phyloP scores from a whole-genome alignment of 2,888 invertebrate genomes.

The Tipula vernalis region DNA sequence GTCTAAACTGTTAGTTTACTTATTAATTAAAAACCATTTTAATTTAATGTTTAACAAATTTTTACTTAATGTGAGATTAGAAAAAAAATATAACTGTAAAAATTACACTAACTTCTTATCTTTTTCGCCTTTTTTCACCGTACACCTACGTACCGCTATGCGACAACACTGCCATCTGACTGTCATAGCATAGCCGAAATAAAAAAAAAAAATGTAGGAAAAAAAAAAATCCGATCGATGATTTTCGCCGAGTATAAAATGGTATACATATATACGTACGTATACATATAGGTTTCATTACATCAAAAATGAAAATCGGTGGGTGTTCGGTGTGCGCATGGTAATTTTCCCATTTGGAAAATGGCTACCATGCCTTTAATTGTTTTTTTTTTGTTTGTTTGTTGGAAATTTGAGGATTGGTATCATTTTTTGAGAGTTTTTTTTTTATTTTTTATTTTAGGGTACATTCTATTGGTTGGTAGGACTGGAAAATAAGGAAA shows the following conservation, averaged over 20 bases:
- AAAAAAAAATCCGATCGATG: conserved; percentile 4
- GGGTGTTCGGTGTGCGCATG: conserved; percentile 8
- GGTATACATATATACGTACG: neutral
- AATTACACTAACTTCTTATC: neutral
- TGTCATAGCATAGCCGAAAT: neutral
- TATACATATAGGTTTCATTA: neutral
- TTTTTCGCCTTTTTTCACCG: conserved; percentile 5
- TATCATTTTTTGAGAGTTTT: neutral
- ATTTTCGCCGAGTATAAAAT: conserved; percentile 6
- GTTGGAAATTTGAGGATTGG: neutral
- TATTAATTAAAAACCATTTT: neutral
- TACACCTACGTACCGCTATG: conserved; percentile 12
- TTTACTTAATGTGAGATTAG: neutral
- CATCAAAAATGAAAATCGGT: conserved; percentile 6
- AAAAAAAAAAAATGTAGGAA: neutral
- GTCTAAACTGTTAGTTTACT: neutral
- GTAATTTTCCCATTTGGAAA: neutral
- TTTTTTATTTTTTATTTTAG: neutral
- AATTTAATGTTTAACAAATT: neutral
- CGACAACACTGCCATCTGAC: conserved; percentile 10
- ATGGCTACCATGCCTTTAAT: neutral
- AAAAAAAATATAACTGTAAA: neutral
- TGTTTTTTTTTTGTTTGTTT: neutral
- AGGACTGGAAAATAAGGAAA: neutral
- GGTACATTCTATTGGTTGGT: neutral